Evolutionary conservation across 2,797 vertebrate species (phyloP).

Genomic region (Halcyon leucocephala): DNA sequence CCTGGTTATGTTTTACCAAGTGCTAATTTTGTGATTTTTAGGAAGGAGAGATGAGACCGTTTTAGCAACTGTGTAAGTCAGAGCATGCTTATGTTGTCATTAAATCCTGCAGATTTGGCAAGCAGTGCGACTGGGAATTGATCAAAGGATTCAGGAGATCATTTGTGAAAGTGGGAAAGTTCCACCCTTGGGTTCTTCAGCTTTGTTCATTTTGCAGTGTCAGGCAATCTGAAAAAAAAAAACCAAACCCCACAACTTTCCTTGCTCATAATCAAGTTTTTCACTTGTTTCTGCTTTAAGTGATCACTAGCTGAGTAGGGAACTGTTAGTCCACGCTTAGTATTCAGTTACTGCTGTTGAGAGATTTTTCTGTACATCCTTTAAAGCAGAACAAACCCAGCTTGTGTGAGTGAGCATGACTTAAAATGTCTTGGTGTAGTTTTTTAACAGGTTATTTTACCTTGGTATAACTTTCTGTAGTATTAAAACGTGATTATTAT

Average conservation of each 20-base stretch:
- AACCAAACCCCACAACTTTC: not conserved
- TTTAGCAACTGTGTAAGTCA: fast-evolving
- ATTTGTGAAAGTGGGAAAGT: not conserved
- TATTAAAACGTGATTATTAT: fast-evolving
- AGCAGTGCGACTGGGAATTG: not conserved
- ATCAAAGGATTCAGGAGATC: not conserved
- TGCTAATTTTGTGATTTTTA: not conserved
- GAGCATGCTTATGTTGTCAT: fast-evolving
- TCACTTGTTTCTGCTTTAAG: not conserved
- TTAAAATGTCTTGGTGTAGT: no score
- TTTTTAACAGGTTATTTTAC: not conserved
- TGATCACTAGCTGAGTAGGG: not conserved
- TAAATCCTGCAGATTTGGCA: not conserved
- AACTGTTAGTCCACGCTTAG: not conserved
- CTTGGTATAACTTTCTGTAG: not conserved
- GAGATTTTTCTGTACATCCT: not conserved
- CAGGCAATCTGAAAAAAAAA: not conserved
- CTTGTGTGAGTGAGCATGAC: not conserved
- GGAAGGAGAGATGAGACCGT: not conserved
- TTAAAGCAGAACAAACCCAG: not conserved
- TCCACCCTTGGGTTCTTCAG: not conserved
- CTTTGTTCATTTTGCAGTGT: not conserved
- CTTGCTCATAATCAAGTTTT: not conserved
- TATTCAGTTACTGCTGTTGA: not conserved
- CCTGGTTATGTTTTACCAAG: fast-evolving